Evolutionary conservation across 1,140 invertebrate genomes (phyloP).

Genomic region (Calliopsis andreniformis): DNA sequence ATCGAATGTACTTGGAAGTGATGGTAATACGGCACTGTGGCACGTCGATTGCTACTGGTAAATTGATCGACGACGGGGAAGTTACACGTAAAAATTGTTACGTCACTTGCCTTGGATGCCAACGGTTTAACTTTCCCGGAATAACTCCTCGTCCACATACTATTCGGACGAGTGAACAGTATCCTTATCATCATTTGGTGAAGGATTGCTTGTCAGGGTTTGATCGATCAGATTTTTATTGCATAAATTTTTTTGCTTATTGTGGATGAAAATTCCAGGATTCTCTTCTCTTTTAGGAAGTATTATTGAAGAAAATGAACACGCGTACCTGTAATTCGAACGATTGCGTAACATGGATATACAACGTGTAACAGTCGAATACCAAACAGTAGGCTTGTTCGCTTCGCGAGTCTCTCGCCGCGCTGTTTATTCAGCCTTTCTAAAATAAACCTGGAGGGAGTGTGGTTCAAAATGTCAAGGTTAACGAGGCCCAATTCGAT

Average conservation of each 20-base stretch:
- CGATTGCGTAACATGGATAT: background rate
- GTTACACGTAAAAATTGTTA: background rate
- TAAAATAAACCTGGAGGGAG: conserved; percentile 66
- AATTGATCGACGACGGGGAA: conserved; percentile 3
- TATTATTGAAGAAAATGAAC: no score
- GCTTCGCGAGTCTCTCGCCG: conserved; percentile 38
- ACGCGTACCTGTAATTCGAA: background rate
- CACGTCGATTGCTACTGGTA: background rate
- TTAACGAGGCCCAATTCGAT: conserved; percentile 60
- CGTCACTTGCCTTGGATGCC: conserved; percentile 72
- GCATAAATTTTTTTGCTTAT: background rate
- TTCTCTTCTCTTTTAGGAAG: no score
- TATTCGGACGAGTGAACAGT: conserved; percentile 25
- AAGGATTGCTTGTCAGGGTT: background rate
- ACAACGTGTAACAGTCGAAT: conserved; percentile 4
- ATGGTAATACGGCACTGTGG: background rate
- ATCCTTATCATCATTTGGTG: conserved; percentile 47
- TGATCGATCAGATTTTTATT: background rate
- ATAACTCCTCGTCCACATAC: conserved; percentile 56
- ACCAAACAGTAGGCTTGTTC: background rate
- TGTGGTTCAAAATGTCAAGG: conserved; percentile 69
- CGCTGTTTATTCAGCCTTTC: conserved; percentile 61
- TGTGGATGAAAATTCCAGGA: no score
- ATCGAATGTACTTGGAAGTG: conserved; percentile 6
- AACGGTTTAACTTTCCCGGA: conserved; percentile 66